These are phyloP conservation scores for Phalacrocorax carbo DNA, from an alignment of 2,113 vertebrate species.

Conservation along the genomic window DNA sequence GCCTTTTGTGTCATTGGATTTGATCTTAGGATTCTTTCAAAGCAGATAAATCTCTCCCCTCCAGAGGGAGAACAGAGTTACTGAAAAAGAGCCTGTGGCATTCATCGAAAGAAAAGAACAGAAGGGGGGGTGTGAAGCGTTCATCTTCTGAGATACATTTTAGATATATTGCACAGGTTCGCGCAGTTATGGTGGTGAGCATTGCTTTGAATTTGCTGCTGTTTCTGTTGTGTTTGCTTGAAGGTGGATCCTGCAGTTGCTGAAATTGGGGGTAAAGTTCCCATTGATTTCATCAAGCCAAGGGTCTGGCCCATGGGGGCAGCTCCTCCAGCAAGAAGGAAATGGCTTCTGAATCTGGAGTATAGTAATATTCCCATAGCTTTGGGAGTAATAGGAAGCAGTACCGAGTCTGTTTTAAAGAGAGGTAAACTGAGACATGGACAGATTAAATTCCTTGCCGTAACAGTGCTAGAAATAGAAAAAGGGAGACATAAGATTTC, in stretches of 20 bases:
- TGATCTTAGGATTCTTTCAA: conserved; percentile 48
- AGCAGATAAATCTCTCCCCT: conserved; percentile 14
- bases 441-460: not conserved
- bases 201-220: not conserved
- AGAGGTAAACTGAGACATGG: conserved; percentile 19
- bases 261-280: conserved; percentile 35
- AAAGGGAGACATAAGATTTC: not conserved
- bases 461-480: not conserved
- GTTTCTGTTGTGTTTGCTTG: not conserved
- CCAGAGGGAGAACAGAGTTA: not conserved
- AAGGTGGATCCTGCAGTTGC: not conserved
- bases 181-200: not conserved
- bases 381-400: not conserved
- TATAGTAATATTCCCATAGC: not conserved
- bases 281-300: not conserved
- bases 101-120: not conserved
- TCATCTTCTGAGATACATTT: not conserved
- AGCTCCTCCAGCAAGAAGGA: not conserved
- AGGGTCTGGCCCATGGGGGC: not conserved
- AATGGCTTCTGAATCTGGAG: not conserved
- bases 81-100: not conserved
- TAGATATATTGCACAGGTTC: not conserved
- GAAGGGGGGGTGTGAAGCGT: not conserved
- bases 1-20: not conserved
- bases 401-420: not conserved